These are phyloP conservation scores for Meloidogyne hapla DNA, from an alignment of 1,140 invertebrate species.

Conservation along the genomic window DNA sequence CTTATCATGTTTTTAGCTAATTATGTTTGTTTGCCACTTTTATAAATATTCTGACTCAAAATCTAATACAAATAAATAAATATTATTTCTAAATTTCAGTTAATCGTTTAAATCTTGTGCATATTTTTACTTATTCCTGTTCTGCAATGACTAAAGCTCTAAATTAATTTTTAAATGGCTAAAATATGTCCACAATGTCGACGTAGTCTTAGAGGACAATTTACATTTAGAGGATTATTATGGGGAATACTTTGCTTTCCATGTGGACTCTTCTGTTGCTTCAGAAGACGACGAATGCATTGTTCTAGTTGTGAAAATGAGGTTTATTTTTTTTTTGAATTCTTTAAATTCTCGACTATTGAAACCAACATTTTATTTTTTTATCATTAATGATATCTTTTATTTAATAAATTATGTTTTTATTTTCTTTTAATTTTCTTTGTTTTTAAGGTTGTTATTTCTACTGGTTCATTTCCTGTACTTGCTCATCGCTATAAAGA, in stretches of 20 bases:
- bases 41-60: too few relatives aligned
- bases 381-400: not conserved
- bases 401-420: not conserved
- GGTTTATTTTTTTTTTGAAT: slow-evolving; percentile 27
- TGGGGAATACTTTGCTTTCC: slow-evolving; percentile 57
- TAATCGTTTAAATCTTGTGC: not conserved
- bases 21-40: too few relatives aligned
- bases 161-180: slow-evolving; percentile 6
- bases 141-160: not conserved
- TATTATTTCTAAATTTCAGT: too few relatives aligned
- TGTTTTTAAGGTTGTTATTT: slow-evolving; percentile 35
- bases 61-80: too few relatives aligned
- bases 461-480: slow-evolving; percentile 34
- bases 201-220: slow-evolving; percentile 36
- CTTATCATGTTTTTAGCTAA: too few relatives aligned
- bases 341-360: too few relatives aligned
- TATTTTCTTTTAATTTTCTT: not conserved
- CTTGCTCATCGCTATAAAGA: slow-evolving; percentile 42
- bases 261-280: slow-evolving; percentile 56
- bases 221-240: slow-evolving; percentile 50
- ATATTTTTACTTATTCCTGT: not conserved
- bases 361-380: not conserved
- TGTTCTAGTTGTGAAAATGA: slow-evolving; percentile 49
- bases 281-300: slow-evolving; percentile 34
- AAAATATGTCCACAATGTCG: slow-evolving; percentile 33